Evolutionary conservation across 30 jellyfish, hydroid and myxozoan genomes (phyloP), one percentile per base, ranked within the genome.

Genomic region (Nemopilema nomurai): DNA sequence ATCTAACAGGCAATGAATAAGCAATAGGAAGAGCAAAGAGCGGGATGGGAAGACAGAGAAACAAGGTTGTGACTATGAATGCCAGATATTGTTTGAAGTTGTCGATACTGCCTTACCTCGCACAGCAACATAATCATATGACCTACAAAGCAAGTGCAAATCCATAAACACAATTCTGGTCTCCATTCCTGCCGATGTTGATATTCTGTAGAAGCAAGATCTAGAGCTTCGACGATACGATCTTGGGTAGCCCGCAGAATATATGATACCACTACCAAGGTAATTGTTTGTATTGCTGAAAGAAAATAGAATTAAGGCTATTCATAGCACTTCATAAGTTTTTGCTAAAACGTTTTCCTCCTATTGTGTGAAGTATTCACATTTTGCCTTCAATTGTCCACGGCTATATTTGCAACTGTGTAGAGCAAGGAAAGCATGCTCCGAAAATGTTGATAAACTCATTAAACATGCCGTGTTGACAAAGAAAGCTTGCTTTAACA

Each of bases 141-240:
- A 30, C 9, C 83, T 69, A 22, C 83, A 73, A 30, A 23, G 28
- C 77, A 77, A 22, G 64, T 77, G 28, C 23, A 52, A 4, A 57
- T 77, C 87, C 87, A 77, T 77, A 28, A 77, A 49, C 0, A 62
- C 87, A 6, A 77, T 77, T 77, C 87, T 26, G 1, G 87, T 77
- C 49, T 77, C 87, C 19, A 23, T 77, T 16, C 76, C 76, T 16
- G 32, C 0, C 0, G 77, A 27, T 18, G 87, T 64, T 8, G 57
- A 24, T 29, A 77, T 77, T 57, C 57, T 77, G 67, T 77, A 32
- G 27, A 51, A 77, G 77, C 87, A 77, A 4, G 76, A 24, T 1
- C 51, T n/a, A 18, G 26, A 23, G 77, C 87, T 77, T 8, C 30
- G 21, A 23, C 18, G 7, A 68, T 77, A 77, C 1, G 77, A 52